phyloP scores from a whole-genome alignment of 1,140 invertebrate species.

The Habropoda laboriosa region DNA sequence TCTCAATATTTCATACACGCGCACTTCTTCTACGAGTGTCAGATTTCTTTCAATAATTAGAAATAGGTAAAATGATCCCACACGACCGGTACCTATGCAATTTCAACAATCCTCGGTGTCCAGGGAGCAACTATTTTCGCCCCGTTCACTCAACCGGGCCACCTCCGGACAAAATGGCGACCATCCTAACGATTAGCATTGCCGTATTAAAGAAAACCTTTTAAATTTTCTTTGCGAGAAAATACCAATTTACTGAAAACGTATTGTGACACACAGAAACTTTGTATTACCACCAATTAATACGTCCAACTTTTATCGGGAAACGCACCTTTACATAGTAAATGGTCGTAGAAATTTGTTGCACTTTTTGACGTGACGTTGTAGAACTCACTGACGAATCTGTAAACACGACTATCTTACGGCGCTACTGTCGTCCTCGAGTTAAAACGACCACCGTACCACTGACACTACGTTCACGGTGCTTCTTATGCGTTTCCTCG shows the following conservation, averaged over 20 bases:
- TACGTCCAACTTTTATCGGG: neutral
- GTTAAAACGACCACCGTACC: conserved; percentile 42
- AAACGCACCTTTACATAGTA: conserved; percentile 81
- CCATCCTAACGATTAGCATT: conserved; percentile 77
- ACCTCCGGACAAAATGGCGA: conserved; percentile 81
- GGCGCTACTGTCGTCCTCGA: conserved; percentile 70
- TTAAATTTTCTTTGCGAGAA: conserved; percentile 27
- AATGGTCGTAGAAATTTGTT: conserved; percentile 77
- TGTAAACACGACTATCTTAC: conserved; percentile 76
- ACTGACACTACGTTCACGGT: conserved; percentile 37
- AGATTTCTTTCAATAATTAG: conserved; percentile 8
- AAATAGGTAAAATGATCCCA: conserved; percentile 3
- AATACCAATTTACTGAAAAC: conserved; percentile 14
- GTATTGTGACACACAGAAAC: neutral
- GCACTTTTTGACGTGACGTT: conserved; percentile 81
- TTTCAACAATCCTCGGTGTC: conserved; percentile 63
- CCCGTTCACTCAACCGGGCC: conserved; percentile 77
- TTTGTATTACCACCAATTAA: neutral
- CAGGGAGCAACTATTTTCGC: conserved; percentile 73
- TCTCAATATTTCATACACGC: neutral
- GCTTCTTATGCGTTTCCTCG: conserved; percentile 5
- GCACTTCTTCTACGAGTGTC: neutral
- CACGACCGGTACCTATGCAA: conserved; percentile 63
- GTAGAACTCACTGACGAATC: conserved; percentile 77
- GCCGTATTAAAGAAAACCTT: conserved; percentile 63